Conservation (phyloP, 2,113 vertebrate genomes). For the Pygoscelis antarcticus region DNA sequence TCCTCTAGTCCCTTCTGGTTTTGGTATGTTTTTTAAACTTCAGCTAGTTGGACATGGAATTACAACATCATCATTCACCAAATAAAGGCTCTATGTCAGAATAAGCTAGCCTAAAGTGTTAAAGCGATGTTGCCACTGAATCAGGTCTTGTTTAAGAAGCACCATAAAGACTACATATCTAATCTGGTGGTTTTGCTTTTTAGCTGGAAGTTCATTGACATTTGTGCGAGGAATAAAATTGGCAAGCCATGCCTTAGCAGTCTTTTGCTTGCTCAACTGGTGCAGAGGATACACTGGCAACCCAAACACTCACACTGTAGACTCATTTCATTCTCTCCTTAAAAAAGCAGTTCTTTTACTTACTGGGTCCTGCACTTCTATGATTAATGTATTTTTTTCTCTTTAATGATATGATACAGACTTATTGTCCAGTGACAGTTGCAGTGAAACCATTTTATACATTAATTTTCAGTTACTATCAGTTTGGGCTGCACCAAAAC, state of each 20-base stretch:
- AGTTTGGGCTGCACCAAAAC: not conserved
- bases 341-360: not conserved
- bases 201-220: not conserved
- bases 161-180: not conserved
- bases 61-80: not conserved
- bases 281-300: slow-evolving; percentile 3
- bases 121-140: not conserved
- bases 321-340: not conserved
- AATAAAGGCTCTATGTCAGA: not conserved
- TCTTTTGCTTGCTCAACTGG: not conserved
- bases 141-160: not conserved
- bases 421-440: not conserved
- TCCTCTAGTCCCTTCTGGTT: not conserved
- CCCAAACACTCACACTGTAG: not conserved
- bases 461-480: not conserved
- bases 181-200: not conserved
- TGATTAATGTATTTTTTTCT: not conserved
- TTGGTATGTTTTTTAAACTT: not conserved
- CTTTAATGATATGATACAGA: not conserved
- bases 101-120: not conserved
- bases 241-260: not conserved
- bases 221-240: slow-evolving; percentile 9
- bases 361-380: not conserved
- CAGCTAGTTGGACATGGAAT: not conserved
- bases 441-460: not conserved